These are phyloP conservation scores for Myrmecophaga tridactyla DNA, from an alignment of 2,113 vertebrate genomes.

Conservation along the genomic window DNA sequence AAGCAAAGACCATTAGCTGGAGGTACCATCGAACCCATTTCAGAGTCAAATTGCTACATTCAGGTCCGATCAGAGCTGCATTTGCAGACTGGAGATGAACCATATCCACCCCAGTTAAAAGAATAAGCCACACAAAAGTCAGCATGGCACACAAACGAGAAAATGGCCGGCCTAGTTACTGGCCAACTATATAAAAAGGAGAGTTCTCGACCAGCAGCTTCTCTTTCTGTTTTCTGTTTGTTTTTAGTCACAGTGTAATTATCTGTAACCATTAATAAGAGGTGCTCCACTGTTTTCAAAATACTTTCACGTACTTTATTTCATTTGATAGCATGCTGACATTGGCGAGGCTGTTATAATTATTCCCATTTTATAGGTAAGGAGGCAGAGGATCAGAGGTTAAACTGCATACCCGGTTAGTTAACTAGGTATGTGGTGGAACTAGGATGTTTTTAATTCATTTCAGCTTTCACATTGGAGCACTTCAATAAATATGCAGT, in stretches of 20 bases:
- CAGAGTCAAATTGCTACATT: constrained; percentile 1
- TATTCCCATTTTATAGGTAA: not conserved
- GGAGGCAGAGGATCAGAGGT: not conserved
- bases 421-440: not conserved
- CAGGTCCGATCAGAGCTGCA: not conserved
- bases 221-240: not conserved
- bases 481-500: not conserved
- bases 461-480: not conserved
- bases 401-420: not conserved
- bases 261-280: not conserved
- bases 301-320: not conserved
- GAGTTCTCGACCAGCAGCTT: not conserved
- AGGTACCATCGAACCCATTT: not conserved
- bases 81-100: not conserved
- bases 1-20: not conserved
- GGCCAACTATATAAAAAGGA: not conserved
- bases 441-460: not conserved
- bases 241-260: not conserved
- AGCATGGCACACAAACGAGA: not conserved
- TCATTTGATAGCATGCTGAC: not conserved
- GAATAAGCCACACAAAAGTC: not conserved
- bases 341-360: not conserved
- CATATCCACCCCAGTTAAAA: not conserved
- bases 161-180: not conserved
- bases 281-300: not conserved